phyloP scores from a whole-genome alignment of 2,113 vertebrate genomes.

The Gnathonemus echidnorhynchus region DNA sequence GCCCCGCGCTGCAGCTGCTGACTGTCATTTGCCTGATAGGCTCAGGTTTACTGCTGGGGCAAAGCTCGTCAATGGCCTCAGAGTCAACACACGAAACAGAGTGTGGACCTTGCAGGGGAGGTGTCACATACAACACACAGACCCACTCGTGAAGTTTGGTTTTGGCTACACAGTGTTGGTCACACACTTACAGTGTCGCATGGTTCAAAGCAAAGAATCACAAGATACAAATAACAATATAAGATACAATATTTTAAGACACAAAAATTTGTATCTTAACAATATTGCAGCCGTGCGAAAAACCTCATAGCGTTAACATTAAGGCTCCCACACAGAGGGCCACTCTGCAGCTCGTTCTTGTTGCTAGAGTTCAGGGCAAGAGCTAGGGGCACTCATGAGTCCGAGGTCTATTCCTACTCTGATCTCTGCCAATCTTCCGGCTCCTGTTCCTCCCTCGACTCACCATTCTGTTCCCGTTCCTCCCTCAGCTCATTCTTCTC shows the following conservation, averaged over 20 bases:
- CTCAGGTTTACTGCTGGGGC: not conserved
- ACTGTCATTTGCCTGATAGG: not conserved
- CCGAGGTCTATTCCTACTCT: not conserved
- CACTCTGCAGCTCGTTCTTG: not conserved
- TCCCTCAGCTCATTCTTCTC: not conserved
- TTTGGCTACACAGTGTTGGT: not conserved
- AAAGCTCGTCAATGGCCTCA: not conserved
- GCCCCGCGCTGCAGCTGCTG: not conserved
- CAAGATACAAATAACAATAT: not conserved
- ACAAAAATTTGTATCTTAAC: not conserved
- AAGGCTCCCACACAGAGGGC: not conserved
- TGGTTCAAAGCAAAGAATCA: not conserved
- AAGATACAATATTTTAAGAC: not conserved
- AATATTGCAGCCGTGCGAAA: not conserved
- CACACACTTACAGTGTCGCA: not conserved
- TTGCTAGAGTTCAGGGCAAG: not conserved
- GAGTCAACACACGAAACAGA: not conserved
- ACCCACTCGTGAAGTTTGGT: not conserved
- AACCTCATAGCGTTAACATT: not conserved
- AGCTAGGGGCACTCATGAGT: not conserved
- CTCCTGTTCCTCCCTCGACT: not conserved
- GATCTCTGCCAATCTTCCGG: not conserved
- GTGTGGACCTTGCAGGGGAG: not conserved
- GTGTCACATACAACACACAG: not conserved
- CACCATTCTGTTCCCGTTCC: not conserved